Evolutionary conservation across 2,113 vertebrate genomes (phyloP), one percentile per base, ranked within the genome.

Genomic region (Gallinago undulata): DNA sequence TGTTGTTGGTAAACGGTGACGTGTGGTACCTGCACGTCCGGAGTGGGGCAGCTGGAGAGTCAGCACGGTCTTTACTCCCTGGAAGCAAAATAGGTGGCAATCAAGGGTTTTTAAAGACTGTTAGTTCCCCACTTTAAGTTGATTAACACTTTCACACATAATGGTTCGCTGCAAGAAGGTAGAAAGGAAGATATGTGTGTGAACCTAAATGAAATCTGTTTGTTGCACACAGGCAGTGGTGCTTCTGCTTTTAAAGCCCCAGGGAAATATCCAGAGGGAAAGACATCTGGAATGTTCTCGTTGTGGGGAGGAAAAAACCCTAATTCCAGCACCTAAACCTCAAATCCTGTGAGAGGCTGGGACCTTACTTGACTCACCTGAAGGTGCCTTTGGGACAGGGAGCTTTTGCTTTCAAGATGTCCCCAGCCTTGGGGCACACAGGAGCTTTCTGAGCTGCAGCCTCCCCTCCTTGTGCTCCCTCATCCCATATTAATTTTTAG

Each of bases 21-120:
- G 2, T 27, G 80, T 2, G 4, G 51, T 78, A 48, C 45, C 63
- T 57, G 77, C 41, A 18, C 2, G 4, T 64, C 77, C 76, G 21
- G 59, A 86, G 41, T 2, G 0, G 60, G 51, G 23, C 50, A 77
- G 74, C 31, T 25, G 74, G 9, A 4, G 2, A 8, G 9, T 41
- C 57, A 24, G 6, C 2, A 4, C 2, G 11, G 16, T 3, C 62
- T 95, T 51, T 15, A 25, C 23, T 47, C 50, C 35, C 5, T 5
- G 33, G 30, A 75, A 70, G 51, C 43, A 79, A 47, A 37, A 37
- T 2, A 3, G 2, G 11, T 60, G 18, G n/a, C 11, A 31, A 70
- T 8, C 2, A 22, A 3, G 35, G 6, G 6, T 35, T n/a, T 64
- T 45, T 24, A 5, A 68, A 51, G 24, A 30, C 7, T 1, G 0